A percentile compares a stretch with the other conserved stretches of the same genome.
phyloP scores from a whole-genome alignment of 2,113 vertebrate genomes.

The Aptenodytes forsteri region DNA sequence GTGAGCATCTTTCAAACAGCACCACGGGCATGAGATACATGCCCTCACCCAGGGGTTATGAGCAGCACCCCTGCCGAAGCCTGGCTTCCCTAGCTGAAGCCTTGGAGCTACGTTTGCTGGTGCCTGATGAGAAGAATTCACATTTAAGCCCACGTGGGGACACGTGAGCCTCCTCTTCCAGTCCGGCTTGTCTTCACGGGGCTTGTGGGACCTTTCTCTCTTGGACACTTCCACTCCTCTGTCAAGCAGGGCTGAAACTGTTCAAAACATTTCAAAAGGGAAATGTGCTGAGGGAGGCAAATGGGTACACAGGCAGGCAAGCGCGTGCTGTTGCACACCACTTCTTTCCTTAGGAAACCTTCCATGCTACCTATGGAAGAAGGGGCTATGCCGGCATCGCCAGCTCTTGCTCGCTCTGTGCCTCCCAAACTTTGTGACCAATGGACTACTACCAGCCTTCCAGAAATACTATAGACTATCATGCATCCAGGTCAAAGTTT shows the following conservation, averaged over 20 bases:
- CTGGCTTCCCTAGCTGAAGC: neutral
- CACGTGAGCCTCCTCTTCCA: neutral
- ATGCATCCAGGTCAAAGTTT: neutral
- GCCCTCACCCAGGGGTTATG: neutral
- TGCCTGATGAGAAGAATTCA: neutral
- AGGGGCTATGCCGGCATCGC: fast-evolving
- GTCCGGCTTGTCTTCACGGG: neutral
- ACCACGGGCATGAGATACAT: fast-evolving
- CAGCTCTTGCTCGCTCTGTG: neutral
- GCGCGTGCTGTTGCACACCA: neutral
- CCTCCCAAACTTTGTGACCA: neutral
- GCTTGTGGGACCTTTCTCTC: neutral
- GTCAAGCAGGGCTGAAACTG: neutral
- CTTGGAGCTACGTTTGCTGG: neutral
- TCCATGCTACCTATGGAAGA: neutral
- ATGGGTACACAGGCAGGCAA: neutral
- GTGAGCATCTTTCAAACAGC: neutral
- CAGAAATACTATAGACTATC: neutral
- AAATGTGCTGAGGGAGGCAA: fast-evolving
- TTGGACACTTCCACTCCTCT: neutral
- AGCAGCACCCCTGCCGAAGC: neutral
- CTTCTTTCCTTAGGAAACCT: neutral
- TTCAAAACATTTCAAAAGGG: neutral
- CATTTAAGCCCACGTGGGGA: fast-evolving
- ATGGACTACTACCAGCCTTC: neutral